Evolutionary conservation across 2,888 invertebrate genomes (phyloP).

Genomic region (Hydrotaea diabolus): DNA sequence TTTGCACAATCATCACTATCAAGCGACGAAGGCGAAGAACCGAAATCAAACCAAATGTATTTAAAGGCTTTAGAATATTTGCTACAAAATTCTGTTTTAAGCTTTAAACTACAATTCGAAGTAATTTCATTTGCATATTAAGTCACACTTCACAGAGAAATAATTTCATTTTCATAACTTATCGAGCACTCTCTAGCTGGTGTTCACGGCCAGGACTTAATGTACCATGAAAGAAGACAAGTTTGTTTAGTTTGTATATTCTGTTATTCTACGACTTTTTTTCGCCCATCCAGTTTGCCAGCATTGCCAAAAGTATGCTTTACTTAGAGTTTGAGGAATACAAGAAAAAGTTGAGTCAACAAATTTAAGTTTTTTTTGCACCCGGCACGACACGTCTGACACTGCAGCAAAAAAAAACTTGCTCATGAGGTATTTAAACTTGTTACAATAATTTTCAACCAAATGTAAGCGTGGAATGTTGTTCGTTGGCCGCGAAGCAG

Average conservation of each 20-base stretch:
- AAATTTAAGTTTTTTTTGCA: conserved; percentile 8
- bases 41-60: neutral
- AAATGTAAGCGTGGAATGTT: neutral
- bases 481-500: neutral
- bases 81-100: neutral
- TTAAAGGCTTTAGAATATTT: conserved; percentile 14
- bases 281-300: neutral
- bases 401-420: neutral
- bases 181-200: neutral
- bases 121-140: conserved; percentile 44
- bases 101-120: neutral
- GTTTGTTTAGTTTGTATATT: neutral
- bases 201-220: neutral
- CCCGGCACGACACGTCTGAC: neutral
- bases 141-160: too few relatives aligned
- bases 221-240: neutral
- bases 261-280: neutral
- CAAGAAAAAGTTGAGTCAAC: neutral
- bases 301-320: conserved; percentile 26
- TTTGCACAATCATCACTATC: too few relatives aligned
- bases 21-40: too few relatives aligned
- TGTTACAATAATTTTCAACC: neutral
- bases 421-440: neutral
- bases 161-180: conserved; percentile 47
- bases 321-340: neutral